phyloP scores from a whole-genome alignment of 2,888 invertebrate species.

The Neoaliturus tenellus region DNA sequence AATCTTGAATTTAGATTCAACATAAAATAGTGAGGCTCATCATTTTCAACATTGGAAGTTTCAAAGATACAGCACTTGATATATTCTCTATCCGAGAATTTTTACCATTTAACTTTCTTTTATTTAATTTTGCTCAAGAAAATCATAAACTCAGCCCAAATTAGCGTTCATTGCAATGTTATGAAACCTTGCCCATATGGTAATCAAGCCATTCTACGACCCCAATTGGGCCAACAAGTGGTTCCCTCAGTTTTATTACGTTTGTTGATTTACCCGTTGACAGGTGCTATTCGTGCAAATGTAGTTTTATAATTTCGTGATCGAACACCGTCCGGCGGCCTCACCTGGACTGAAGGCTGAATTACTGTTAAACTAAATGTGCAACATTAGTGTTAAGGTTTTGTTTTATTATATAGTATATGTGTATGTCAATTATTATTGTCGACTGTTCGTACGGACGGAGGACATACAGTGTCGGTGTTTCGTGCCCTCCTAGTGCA shows the following conservation, averaged over 20 bases:
- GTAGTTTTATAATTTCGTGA: conserved; percentile 47
- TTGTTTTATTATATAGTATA: conserved; percentile 55
- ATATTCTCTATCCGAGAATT: no score
- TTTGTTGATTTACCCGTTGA: conserved; percentile 37
- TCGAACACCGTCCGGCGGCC: conserved; percentile 44
- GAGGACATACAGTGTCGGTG: conserved; percentile 18
- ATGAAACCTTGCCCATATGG: no score
- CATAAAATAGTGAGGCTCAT: no score
- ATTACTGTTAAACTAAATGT: conserved; percentile 52
- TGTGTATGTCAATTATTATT: conserved; percentile 55
- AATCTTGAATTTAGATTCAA: no score
- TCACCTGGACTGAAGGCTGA: conserved; percentile 55
- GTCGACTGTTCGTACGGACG: conserved; percentile 16
- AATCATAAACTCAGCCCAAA: no score
- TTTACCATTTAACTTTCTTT: no score
- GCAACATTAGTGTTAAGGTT: conserved; percentile 56
- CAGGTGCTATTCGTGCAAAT: conserved; percentile 50
- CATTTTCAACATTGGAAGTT: no score
- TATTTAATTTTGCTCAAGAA: no score
- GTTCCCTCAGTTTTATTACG: conserved; percentile 32
- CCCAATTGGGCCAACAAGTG: not conserved
- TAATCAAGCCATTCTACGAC: no score
- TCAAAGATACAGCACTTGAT: no score
- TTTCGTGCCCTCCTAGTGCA: conserved; percentile 48
- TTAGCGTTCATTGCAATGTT: no score